Conservation (phyloP, 2,113 vertebrate genomes). For the Acrocephalus kingi region DNA sequence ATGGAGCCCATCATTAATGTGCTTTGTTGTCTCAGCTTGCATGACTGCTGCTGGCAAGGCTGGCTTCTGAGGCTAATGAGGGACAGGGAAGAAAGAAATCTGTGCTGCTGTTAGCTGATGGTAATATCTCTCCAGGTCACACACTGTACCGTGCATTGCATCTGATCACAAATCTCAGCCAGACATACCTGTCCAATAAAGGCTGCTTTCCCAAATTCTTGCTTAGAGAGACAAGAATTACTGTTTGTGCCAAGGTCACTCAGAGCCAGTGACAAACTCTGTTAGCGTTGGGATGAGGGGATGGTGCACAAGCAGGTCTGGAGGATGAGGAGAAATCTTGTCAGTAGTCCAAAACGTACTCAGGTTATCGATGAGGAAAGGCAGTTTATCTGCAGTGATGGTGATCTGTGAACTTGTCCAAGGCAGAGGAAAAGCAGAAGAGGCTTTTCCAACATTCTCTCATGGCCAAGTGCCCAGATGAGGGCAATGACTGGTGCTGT, state of each 20-base stretch:
- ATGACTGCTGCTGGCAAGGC: conserved; percentile 56
- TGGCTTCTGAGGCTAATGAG: conserved; percentile 53
- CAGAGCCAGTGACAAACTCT: not conserved
- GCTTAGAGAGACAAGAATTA: conserved; percentile 14
- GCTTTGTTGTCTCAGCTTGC: conserved; percentile 49
- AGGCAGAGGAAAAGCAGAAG: not conserved
- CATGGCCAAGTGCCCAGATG: not conserved
- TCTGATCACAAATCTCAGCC: conserved; percentile 45
- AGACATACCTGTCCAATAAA: not conserved
- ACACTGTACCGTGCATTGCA: not conserved
- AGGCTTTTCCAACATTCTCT: not conserved
- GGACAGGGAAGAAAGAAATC: conserved; percentile 44
- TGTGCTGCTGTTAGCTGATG: conserved; percentile 24
- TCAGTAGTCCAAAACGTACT: not conserved
- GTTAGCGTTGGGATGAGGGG: not conserved
- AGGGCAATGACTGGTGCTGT: not conserved
- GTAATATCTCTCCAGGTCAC: conserved; percentile 41
- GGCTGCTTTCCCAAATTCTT: conserved; percentile 23
- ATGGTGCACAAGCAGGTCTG: not conserved
- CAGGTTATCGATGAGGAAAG: not conserved
- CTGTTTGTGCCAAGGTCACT: not conserved
- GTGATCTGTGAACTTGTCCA: not conserved
- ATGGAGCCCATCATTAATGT: conserved; percentile 45
- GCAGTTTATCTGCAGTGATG: not conserved
- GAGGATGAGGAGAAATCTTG: not conserved